Percentiles rank a stretch among this genome's conserved stretches.
Conservation (phyloP, 2,113 vertebrate genomes). For the Hyaena hyaena region DNA sequence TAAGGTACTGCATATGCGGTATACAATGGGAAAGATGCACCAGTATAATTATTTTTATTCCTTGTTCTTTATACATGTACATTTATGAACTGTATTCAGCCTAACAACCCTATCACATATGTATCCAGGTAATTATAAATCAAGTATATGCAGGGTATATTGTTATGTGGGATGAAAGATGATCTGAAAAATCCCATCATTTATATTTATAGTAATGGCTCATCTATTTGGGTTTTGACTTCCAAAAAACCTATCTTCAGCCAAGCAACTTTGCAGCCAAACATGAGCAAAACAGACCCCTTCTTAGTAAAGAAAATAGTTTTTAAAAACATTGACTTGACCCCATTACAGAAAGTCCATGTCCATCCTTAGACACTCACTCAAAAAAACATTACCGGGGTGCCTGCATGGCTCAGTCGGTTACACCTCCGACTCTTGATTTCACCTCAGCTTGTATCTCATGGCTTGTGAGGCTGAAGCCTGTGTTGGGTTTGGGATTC, state of each 20-base stretch:
- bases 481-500: no score
- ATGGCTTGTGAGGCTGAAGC: no score
- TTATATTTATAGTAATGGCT: not conserved
- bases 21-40: not conserved
- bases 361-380: not conserved
- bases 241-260: not conserved
- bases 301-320: constrained; percentile 35
- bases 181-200: not conserved
- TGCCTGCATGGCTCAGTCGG: no score
- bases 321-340: not conserved
- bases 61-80: not conserved
- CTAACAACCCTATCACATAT: not conserved
- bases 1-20: constrained; percentile 85
- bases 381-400: not conserved
- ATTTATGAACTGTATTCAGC: constrained; percentile 26
- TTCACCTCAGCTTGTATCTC: no score
- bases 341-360: not conserved
- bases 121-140: constrained; percentile 6
- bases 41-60: constrained; percentile 3
- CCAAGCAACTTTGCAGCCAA: not conserved
- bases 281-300: not conserved
- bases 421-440: no score
- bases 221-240: not conserved
- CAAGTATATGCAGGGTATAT: not conserved
- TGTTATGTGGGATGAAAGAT: constrained; percentile 5